Conservation (phyloP, 2,113 vertebrate genomes). For the Myrmecobius fasciatus region DNA sequence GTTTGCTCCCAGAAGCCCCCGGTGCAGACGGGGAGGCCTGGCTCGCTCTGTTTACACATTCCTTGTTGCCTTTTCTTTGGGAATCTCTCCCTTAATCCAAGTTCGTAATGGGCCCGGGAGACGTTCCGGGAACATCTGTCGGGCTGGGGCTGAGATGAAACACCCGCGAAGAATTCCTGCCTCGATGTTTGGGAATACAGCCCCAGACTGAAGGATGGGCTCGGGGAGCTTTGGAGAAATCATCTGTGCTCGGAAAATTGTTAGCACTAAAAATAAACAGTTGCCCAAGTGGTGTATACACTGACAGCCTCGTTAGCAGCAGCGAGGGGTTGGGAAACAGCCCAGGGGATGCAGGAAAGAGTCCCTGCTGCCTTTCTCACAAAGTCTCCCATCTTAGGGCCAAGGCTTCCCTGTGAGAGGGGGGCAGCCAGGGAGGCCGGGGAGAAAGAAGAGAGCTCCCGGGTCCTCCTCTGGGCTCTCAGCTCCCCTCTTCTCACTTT, state of each 20-base stretch:
- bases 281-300: not conserved
- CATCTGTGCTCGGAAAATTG: not conserved
- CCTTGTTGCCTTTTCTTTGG: constrained; percentile 37
- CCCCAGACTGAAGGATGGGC: not conserved
- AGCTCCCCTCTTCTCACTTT: not conserved
- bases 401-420: not conserved
- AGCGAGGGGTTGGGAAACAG: constrained; percentile 1
- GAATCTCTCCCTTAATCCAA: constrained; percentile 48
- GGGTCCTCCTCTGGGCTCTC: not conserved
- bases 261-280: not conserved
- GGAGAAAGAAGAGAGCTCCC: not conserved
- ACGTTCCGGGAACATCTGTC: not conserved
- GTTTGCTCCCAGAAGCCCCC: constrained; percentile 3
- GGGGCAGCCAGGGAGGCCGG: not conserved
- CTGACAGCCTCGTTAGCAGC: constrained; percentile 20
- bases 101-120: not conserved
- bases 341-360: not conserved
- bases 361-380: not conserved
- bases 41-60: constrained; percentile 16
- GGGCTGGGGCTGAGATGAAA: constrained; percentile 23
- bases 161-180: constrained; percentile 5
- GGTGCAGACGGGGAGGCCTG: constrained; percentile 32
- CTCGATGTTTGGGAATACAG: not conserved
- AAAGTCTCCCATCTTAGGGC: not conserved
- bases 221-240: not conserved